phyloP scores from a whole-genome alignment of 2,888 invertebrate species.

The Orthosia gothica region DNA sequence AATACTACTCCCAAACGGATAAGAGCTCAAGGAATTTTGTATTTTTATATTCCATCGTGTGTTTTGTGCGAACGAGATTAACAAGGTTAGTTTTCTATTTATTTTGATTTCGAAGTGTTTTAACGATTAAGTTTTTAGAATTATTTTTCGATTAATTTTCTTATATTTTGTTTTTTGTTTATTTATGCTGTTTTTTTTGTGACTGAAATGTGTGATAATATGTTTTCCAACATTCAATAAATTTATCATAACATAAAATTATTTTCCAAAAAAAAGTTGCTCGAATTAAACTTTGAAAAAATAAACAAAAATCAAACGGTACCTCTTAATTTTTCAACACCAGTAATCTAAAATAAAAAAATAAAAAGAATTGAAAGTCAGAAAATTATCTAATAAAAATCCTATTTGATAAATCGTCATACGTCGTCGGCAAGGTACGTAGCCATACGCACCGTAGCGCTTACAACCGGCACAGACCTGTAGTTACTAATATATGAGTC shows the following conservation, averaged over 20 bases:
- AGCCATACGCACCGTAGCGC: background rate
- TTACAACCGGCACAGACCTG: constrained; percentile 26
- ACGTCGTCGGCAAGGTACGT: background rate
- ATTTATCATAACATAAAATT: background rate
- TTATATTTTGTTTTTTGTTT: accelerated
- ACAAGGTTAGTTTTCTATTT: constrained; percentile 50
- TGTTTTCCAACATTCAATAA: background rate
- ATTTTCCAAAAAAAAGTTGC: background rate
- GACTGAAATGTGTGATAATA: background rate
- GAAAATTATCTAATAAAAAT: constrained; percentile 41
- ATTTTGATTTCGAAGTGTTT: background rate
- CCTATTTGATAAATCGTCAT: constrained; percentile 11
- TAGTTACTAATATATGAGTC: constrained; percentile 21
- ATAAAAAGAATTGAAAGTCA: background rate
- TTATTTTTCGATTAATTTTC: background rate
- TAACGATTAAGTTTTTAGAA: background rate
- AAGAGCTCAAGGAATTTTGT: constrained; percentile 61
- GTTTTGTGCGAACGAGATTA: constrained; percentile 58
- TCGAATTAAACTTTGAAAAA: background rate
- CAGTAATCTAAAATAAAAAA: background rate
- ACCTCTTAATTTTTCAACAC: background rate
- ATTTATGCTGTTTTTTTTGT: background rate
- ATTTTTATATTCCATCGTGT: constrained; percentile 60
- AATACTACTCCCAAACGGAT: constrained; percentile 37
- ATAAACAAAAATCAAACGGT: background rate